Conservation (phyloP, 2,888 invertebrate genomes). For the Pilophorus perplexus region DNA sequence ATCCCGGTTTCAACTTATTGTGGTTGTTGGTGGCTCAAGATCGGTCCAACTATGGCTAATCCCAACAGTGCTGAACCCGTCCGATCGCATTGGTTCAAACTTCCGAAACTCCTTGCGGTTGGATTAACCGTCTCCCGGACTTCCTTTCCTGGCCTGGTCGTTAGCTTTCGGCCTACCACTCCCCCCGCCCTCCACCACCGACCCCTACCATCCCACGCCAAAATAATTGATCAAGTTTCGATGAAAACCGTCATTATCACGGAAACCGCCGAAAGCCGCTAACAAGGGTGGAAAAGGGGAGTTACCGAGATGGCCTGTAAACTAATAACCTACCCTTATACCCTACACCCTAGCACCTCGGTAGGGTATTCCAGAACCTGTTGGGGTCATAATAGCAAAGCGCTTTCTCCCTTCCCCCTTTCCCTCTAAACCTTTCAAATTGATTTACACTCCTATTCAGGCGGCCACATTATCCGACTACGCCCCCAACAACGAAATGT, state of each 20-base stretch:
- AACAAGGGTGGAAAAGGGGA: constrained; percentile 6
- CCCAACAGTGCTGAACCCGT: too few relatives aligned
- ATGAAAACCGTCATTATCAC: constrained; percentile 33
- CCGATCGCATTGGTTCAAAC: too few relatives aligned
- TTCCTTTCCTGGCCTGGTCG: too few relatives aligned
- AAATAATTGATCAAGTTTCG: constrained; percentile 32
- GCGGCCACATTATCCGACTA: neutral
- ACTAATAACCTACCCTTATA: constrained; percentile 20
- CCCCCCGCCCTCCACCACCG: neutral
- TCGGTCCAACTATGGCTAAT: too few relatives aligned
- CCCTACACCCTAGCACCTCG: neutral
- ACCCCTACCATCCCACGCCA: neutral
- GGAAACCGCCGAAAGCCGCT: constrained; percentile 8
- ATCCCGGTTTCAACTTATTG: too few relatives aligned
- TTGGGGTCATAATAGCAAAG: constrained; percentile 6
- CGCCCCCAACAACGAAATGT: constrained; percentile 5
- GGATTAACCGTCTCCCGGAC: neutral
- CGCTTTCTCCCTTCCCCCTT: neutral
- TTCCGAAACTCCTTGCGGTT: neutral
- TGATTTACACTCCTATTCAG: constrained; percentile 3
- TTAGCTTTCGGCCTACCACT: neutral
- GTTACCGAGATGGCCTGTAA: constrained; percentile 25
- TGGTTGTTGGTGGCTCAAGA: too few relatives aligned
- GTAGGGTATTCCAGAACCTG: constrained; percentile 3
- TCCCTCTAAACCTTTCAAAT: constrained; percentile 12